Conservation (phyloP, 2,797 vertebrate species). For the Melanotaenia nigrans region DNA sequence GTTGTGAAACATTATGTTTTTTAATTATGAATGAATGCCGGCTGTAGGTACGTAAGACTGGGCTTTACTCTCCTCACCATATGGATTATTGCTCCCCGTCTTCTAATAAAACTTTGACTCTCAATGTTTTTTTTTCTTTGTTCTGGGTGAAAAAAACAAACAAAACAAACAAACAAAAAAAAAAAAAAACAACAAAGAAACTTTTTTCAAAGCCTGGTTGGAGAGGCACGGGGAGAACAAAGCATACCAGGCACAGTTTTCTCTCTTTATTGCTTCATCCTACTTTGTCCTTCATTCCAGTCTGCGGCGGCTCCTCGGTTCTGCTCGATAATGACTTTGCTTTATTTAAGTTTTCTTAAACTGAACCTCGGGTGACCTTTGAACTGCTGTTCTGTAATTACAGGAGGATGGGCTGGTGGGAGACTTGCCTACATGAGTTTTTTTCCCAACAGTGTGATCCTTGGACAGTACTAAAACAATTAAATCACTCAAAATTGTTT, state of each 20-base stretch:
- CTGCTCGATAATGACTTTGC: conserved; percentile 62
- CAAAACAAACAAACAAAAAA: conserved; percentile 23
- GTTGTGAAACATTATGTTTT: conserved; percentile 18
- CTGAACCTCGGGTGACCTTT: conserved; percentile 50
- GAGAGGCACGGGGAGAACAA: conserved; percentile 51
- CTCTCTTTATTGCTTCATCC: conserved; percentile 54
- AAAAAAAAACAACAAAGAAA: conserved; percentile 15
- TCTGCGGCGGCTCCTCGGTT: conserved; percentile 49
- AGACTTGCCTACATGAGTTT: conserved; percentile 37
- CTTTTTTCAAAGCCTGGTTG: conserved; percentile 59
- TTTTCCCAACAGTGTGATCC: neutral
- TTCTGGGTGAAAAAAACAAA: conserved; percentile 31
- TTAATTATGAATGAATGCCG: conserved; percentile 21
- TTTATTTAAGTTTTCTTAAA: conserved; percentile 61
- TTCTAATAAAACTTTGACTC: conserved; percentile 55
- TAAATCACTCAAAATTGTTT: conserved; percentile 8
- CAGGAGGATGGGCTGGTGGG: conserved; percentile 24
- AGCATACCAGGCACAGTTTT: conserved; percentile 33
- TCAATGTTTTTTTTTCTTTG: conserved; percentile 48
- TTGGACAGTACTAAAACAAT: conserved; percentile 3
- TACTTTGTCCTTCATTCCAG: conserved; percentile 62
- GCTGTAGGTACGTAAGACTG: neutral
- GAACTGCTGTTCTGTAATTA: conserved; percentile 49
- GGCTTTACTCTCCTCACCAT: conserved; percentile 32
- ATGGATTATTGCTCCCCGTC: conserved; percentile 43